phyloP scores from a whole-genome alignment of 2,113 vertebrate species.

The Lanius collurio region DNA sequence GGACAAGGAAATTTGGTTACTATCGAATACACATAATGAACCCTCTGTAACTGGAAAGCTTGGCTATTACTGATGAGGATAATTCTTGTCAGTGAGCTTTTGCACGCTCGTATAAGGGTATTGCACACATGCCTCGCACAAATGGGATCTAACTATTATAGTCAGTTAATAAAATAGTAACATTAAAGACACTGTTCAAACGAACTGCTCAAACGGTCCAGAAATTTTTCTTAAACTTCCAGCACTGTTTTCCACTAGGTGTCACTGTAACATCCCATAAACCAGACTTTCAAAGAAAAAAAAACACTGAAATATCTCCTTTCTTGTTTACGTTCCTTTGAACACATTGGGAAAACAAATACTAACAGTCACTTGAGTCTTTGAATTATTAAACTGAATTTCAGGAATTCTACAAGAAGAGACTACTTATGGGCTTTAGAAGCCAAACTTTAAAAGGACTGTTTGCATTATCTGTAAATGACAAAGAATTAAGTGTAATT shows the following conservation, averaged over 20 bases:
- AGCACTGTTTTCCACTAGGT: slow-evolving; percentile 57
- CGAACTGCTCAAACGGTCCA: accelerated
- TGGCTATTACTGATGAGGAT: not conserved
- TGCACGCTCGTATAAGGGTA: not conserved
- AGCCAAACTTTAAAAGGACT: not conserved
- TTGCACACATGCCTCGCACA: not conserved
- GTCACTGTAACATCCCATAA: slow-evolving; percentile 66
- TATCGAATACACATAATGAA: not conserved
- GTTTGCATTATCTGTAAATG: not conserved
- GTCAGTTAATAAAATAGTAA: not conserved
- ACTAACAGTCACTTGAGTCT: not conserved
- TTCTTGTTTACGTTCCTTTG: not conserved
- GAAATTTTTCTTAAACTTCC: not conserved
- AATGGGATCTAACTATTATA: not conserved
- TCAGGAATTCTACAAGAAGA: not conserved
- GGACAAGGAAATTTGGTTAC: not conserved
- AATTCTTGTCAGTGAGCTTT: not conserved
- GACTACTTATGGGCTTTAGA: not conserved
- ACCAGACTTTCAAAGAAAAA: not conserved
- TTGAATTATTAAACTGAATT: not conserved
- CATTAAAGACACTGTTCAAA: not conserved
- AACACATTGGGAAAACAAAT: not conserved
- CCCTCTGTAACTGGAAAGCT: not conserved
- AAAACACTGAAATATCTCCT: not conserved
- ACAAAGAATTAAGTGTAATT: not conserved